Conservation (phyloP, 2,888 invertebrate species). For the Nephrotoma flavescens region DNA sequence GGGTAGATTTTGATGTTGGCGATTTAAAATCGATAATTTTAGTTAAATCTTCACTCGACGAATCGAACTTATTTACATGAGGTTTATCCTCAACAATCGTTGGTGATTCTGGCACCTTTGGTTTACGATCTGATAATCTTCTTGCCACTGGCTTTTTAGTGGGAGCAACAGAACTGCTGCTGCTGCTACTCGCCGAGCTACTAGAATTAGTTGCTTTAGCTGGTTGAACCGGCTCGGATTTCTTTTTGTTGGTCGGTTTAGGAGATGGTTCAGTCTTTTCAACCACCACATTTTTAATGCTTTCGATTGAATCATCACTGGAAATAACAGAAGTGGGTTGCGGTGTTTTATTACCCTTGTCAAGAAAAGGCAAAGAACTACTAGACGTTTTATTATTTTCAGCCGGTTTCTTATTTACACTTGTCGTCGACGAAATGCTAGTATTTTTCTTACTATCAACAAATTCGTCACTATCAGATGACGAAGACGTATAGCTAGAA, state of each 20-base stretch:
- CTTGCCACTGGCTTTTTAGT: neutral
- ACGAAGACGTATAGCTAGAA: conserved; percentile 42
- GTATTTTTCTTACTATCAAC: conserved; percentile 16
- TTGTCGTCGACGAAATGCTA: conserved; percentile 21
- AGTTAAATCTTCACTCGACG: neutral
- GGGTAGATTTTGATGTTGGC: conserved; percentile 9
- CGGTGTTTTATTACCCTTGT: conserved; percentile 50
- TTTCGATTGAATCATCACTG: conserved; percentile 37
- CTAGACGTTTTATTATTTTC: conserved; percentile 29
- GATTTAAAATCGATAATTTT: conserved; percentile 6
- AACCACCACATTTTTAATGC: neutral
- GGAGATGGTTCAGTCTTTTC: conserved; percentile 9
- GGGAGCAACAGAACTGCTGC: neutral
- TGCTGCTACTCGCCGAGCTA: neutral
- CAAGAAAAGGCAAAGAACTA: conserved; percentile 65
- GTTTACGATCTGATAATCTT: conserved; percentile 4
- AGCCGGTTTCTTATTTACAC: neutral
- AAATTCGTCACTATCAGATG: conserved; percentile 41
- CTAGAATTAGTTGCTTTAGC: neutral
- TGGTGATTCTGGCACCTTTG: conserved; percentile 9
- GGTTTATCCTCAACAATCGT: neutral
- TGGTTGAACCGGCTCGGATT: conserved; percentile 9
- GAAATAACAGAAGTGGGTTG: conserved; percentile 38
- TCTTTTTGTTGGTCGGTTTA: conserved; percentile 9
- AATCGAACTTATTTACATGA: neutral